Conservation (phyloP, 2,113 vertebrate species). For the Odocoileus hemionus region DNA sequence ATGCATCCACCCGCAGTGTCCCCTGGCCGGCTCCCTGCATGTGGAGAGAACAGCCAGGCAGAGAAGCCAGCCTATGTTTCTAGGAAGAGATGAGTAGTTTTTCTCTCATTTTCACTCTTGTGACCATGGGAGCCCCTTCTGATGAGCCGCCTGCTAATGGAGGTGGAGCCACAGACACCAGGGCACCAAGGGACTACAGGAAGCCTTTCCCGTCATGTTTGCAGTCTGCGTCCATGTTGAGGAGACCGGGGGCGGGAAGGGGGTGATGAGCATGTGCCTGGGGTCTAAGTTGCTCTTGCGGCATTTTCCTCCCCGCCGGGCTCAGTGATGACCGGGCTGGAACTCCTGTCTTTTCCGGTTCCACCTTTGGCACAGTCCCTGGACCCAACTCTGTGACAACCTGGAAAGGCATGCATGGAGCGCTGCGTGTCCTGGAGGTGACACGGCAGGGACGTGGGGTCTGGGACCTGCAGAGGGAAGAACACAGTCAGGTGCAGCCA, state of each 20-base stretch:
- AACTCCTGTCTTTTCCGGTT: neutral
- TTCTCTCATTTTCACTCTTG: too few relatives aligned
- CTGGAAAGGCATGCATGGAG: neutral
- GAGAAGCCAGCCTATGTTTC: neutral
- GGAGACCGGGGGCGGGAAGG: constrained; percentile 60
- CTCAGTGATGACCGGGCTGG: neutral
- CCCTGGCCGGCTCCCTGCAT: accelerated
- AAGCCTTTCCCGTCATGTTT: constrained; percentile 78
- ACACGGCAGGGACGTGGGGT: neutral
- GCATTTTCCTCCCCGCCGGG: neutral
- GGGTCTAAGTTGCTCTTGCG: constrained; percentile 54
- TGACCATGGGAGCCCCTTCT: neutral
- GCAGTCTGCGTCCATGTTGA: constrained; percentile 79
- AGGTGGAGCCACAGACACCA: constrained; percentile 77
- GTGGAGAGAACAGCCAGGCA: neutral
- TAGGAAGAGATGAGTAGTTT: neutral
- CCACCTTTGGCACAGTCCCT: neutral
- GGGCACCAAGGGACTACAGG: constrained; percentile 74
- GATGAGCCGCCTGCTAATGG: constrained; percentile 70
- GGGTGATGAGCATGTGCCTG: constrained; percentile 76
- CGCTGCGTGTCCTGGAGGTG: neutral
- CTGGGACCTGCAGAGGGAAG: neutral
- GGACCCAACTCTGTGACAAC: neutral
- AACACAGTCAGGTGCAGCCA: neutral
- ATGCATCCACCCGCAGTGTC: accelerated